These are phyloP conservation scores for Mus pahari DNA, from an alignment of 2,113 vertebrate genomes.

Conservation along the genomic window DNA sequence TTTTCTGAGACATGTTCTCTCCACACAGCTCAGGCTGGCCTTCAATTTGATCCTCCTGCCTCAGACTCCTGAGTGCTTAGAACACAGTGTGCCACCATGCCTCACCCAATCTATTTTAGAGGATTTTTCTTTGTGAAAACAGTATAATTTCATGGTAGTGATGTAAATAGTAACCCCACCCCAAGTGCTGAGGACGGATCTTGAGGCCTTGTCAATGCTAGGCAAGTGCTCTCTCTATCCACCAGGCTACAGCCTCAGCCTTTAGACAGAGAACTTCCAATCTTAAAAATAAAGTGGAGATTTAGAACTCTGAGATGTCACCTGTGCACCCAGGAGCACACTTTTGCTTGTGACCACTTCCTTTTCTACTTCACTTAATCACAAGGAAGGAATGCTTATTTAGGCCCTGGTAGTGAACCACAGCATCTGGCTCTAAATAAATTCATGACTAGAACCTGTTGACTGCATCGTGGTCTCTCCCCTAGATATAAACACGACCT, in stretches of 20 bases:
- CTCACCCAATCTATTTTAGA: not conserved
- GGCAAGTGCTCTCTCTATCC: not conserved
- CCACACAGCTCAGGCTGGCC: not conserved
- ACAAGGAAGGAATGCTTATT: not conserved
- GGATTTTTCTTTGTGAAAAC: not conserved
- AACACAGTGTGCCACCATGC: not conserved
- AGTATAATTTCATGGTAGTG: not conserved
- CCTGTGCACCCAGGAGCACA: not conserved
- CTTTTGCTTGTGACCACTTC: not conserved
- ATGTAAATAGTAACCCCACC: not conserved
- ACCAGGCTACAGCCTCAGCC: not conserved
- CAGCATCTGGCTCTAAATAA: fast-evolving
- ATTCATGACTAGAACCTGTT: too few species aligned
- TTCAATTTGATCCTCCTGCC: not conserved
- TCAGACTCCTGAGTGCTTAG: not conserved
- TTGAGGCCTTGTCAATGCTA: too few species aligned
- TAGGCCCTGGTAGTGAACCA: not conserved
- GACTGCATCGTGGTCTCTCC: not conserved
- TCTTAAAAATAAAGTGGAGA: not conserved
- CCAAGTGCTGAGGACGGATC: not conserved
- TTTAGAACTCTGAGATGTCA: not conserved
- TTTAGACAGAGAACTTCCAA: not conserved
- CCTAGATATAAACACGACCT: not conserved
- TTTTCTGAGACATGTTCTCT: not conserved
- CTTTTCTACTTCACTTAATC: not conserved